Conservation (phyloP, 2,113 vertebrate species). For the Carassius auratus region DNA sequence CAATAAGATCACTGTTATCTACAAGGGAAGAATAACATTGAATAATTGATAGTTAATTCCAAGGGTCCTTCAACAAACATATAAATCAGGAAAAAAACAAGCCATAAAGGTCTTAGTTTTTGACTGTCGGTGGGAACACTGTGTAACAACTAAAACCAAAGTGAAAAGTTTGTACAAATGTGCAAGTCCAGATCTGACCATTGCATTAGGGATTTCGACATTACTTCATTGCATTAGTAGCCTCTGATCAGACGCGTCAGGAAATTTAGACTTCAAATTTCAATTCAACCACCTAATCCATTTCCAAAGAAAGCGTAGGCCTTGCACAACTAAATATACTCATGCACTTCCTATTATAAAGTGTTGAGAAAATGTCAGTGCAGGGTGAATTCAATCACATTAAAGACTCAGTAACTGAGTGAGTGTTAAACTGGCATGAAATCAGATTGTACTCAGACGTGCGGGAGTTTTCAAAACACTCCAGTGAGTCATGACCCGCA, state of each 20-base stretch:
- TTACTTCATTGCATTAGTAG: neutral
- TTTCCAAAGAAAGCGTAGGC: neutral
- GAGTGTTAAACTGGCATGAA: neutral
- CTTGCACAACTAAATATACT: neutral
- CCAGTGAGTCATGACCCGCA: conserved; percentile 50
- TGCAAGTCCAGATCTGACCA: neutral
- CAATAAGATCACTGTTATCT: conserved; percentile 99
- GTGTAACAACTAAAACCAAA: neutral
- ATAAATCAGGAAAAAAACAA: neutral
- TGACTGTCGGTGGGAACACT: neutral
- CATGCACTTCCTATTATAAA: neutral
- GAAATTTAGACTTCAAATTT: neutral
- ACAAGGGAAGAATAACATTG: neutral
- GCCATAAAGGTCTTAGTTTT: neutral
- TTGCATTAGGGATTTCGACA: no score
- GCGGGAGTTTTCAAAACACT: conserved; percentile 56
- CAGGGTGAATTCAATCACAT: neutral
- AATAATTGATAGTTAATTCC: neutral
- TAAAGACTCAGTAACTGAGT: neutral
- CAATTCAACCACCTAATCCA: neutral
- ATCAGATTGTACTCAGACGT: conserved; percentile 14
- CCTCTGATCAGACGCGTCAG: neutral
- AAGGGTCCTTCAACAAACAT: neutral
- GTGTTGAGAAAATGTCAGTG: conserved; percentile 10
- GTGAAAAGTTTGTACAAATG: neutral